phyloP scores from a whole-genome alignment of 2,113 vertebrate genomes.

The Dendropsophus ebraccatus region DNA sequence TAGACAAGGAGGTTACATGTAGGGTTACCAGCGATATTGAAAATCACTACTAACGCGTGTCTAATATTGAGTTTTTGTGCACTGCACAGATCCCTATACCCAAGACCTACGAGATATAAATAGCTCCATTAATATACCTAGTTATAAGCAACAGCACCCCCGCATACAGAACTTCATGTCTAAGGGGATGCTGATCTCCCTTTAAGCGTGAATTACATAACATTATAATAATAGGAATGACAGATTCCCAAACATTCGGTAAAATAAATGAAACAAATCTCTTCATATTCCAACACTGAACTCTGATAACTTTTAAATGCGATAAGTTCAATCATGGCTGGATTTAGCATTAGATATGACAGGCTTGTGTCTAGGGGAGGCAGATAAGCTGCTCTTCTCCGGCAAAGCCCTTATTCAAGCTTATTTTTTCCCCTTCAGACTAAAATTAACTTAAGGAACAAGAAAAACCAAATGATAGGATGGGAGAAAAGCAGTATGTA shows the following conservation, averaged over 20 bases:
- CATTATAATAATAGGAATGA: background rate
- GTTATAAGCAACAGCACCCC: background rate
- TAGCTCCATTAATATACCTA: too few relatives aligned
- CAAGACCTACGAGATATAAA: too few relatives aligned
- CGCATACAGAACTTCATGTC: background rate
- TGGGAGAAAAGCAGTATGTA: background rate
- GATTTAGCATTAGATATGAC: slow-evolving; percentile 29
- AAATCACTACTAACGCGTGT: too few relatives aligned
- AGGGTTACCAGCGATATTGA: too few relatives aligned
- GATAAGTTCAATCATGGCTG: slow-evolving; percentile 25
- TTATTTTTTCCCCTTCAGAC: background rate
- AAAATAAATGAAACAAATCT: slow-evolving; percentile 16
- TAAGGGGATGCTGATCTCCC: background rate
- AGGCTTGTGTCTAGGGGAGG: slow-evolving; percentile 24
- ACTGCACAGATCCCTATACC: too few relatives aligned
- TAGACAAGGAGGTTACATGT: too few relatives aligned
- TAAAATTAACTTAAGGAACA: slow-evolving; percentile 20
- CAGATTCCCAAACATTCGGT: background rate
- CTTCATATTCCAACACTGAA: slow-evolving; percentile 6
- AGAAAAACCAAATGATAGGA: background rate
- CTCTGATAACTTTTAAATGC: slow-evolving; percentile 10
- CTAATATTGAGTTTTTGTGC: too few relatives aligned
- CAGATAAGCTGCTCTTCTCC: slow-evolving; percentile 21
- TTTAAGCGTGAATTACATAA: background rate
- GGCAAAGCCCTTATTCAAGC: slow-evolving; percentile 10